Percentiles rank a stretch among this genome's conserved stretches.
phyloP scores from a whole-genome alignment of 2,113 vertebrate genomes.

The Gulo gulo region DNA sequence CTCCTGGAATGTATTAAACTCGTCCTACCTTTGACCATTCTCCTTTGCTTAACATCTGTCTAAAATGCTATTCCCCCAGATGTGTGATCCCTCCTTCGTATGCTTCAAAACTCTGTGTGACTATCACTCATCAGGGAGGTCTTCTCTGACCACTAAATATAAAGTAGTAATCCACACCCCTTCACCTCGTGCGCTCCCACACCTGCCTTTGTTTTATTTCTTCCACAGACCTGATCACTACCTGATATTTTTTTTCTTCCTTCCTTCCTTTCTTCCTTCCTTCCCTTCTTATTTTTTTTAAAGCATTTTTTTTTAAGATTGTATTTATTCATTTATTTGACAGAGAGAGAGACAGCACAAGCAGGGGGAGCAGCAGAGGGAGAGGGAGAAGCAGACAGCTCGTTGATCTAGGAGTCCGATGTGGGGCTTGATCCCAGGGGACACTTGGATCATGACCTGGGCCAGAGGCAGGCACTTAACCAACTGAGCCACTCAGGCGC shows the following conservation, averaged over 20 bases:
- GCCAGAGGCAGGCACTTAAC: too few species aligned
- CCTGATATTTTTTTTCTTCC: neutral
- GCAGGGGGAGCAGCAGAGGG: too few species aligned
- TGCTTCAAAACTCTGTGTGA: neutral
- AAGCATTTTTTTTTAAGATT: too few species aligned
- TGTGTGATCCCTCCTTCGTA: neutral
- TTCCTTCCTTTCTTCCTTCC: neutral
- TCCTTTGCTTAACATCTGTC: neutral
- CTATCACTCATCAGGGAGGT: neutral
- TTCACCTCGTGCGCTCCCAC: neutral
- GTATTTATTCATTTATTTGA: too few species aligned
- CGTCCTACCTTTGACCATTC: neutral
- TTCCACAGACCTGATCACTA: neutral
- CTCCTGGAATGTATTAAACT: neutral
- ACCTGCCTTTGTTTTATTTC: neutral
- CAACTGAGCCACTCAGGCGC: too few species aligned
- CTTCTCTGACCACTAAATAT: neutral
- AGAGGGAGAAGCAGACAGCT: too few species aligned
- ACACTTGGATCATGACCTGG: too few species aligned
- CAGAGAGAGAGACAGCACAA: too few species aligned
- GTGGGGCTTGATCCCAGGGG: too few species aligned
- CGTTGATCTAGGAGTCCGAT: too few species aligned
- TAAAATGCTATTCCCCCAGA: neutral
- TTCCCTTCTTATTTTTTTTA: neutral
- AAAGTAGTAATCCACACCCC: neutral